Conservation (phyloP, 2,113 vertebrate species). For the Hypocryptadius cinnamomeus region DNA sequence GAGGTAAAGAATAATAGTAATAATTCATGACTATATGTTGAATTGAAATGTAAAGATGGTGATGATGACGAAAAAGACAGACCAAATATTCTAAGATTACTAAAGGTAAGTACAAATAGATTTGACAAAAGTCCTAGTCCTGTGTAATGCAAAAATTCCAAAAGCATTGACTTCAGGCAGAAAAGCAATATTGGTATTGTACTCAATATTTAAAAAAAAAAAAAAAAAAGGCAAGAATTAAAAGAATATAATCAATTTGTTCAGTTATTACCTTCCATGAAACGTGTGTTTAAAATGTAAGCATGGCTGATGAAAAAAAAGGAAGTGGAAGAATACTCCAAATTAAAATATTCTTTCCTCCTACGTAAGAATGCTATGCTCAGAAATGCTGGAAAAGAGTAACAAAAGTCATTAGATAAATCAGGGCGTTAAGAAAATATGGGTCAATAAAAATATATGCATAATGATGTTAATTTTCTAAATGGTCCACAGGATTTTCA, state of each 20-base stretch:
- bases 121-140: neutral
- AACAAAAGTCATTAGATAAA: neutral
- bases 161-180: neutral
- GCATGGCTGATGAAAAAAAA: neutral
- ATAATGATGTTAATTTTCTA: neutral
- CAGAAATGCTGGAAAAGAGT: neutral
- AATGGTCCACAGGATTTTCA: neutral
- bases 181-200: neutral
- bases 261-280: neutral
- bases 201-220: neutral
- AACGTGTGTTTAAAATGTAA: neutral
- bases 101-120: neutral
- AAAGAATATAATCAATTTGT: neutral
- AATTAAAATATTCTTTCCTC: neutral
- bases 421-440: neutral
- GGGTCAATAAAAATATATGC: neutral
- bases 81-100: neutral
- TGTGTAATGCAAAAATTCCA: neutral
- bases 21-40: neutral
- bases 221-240: rapidly evolving
- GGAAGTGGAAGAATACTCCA: neutral
- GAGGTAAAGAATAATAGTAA: neutral
- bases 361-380: neutral
- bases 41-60: neutral
- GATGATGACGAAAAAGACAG: neutral